A percentile compares a stretch with the other conserved stretches of the same genome.
Evolutionary conservation across 2,797 vertebrate species (phyloP).

Genomic region (Decapterus maruadsi): DNA sequence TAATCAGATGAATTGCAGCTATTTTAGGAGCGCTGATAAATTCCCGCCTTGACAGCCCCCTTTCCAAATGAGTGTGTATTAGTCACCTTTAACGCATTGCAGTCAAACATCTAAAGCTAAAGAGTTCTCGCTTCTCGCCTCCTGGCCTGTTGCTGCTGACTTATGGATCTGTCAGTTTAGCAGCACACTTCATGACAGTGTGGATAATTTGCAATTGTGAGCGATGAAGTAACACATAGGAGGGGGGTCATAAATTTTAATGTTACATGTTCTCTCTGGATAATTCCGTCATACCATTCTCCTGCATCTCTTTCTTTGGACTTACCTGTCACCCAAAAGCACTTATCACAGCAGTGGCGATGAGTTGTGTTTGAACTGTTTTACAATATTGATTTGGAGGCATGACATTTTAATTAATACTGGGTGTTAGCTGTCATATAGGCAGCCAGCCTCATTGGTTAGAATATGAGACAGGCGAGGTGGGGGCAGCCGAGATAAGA

Average conservation of each 20-base stretch:
- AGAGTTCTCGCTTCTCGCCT: conserved; percentile 62
- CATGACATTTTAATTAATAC: conserved; percentile 88
- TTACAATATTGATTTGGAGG: conserved; percentile 86
- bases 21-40: conserved; percentile 64
- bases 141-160: conserved; percentile 79
- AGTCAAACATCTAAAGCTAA: conserved; percentile 65
- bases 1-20: conserved; percentile 68
- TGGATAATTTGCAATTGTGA: conserved; percentile 84
- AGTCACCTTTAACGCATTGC: conserved; percentile 67
- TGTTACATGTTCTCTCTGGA: conserved; percentile 79
- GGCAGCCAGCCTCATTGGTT: conserved; percentile 74
- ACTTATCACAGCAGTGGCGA: conserved; percentile 83
- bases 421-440: conserved; percentile 82
- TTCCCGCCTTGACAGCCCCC: conserved; percentile 56
- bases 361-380: conserved; percentile 85
- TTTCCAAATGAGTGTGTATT: conserved; percentile 69
- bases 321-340: conserved; percentile 85
- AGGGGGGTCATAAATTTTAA: conserved; percentile 83
- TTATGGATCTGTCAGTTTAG: conserved; percentile 80
- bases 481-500: conserved; percentile 78
- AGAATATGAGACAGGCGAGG: conserved; percentile 76
- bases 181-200: conserved; percentile 77
- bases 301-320: conserved; percentile 78
- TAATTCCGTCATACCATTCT: conserved; percentile 83
- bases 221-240: conserved; percentile 77